phyloP scores from a whole-genome alignment of 2,797 vertebrate species.

The Gadopsis marmoratus region DNA sequence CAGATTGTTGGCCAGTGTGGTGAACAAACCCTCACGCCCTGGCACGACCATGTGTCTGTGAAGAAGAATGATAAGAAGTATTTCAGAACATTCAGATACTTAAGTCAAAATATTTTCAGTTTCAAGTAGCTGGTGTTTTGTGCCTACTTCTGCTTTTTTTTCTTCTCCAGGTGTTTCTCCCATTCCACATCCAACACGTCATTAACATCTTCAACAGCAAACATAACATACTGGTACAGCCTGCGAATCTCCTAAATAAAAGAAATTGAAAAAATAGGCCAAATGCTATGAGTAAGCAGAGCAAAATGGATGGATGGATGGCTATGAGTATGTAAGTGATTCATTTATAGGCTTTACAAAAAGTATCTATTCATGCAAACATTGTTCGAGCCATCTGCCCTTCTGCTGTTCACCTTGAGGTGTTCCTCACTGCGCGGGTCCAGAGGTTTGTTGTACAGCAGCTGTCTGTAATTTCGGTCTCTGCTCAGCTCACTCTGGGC shows the following conservation, averaged over 20 bases:
- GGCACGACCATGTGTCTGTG: slow-evolving; percentile 92
- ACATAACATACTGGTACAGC: slow-evolving; percentile 94
- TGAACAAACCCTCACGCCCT: slow-evolving; percentile 93
- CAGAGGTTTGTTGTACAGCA: slow-evolving; percentile 94
- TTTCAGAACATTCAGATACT: not conserved
- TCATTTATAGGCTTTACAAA: not conserved
- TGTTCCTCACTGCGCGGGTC: slow-evolving; percentile 95
- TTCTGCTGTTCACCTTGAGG: slow-evolving; percentile 88
- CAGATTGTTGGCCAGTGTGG: slow-evolving; percentile 92
- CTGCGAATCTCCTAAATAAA: slow-evolving; percentile 91
- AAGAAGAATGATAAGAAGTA: slow-evolving; percentile 11
- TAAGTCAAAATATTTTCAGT: not conserved
- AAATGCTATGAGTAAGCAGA: not conserved
- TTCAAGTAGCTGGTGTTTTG: not conserved
- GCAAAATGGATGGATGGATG: no score
- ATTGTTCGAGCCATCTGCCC: not conserved
- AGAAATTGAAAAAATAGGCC: not conserved
- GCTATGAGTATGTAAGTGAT: not conserved
- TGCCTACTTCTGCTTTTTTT: slow-evolving; percentile 87
- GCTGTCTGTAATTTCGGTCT: slow-evolving; percentile 90
- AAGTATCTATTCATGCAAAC: not conserved
- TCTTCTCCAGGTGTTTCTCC: slow-evolving; percentile 94
- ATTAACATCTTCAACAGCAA: slow-evolving; percentile 96
- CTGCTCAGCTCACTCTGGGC: slow-evolving; percentile 88
- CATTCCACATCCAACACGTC: slow-evolving; percentile 95